Evolutionary conservation across 2,888 invertebrate species (phyloP).

Genomic region (Perithous albicinctus): DNA sequence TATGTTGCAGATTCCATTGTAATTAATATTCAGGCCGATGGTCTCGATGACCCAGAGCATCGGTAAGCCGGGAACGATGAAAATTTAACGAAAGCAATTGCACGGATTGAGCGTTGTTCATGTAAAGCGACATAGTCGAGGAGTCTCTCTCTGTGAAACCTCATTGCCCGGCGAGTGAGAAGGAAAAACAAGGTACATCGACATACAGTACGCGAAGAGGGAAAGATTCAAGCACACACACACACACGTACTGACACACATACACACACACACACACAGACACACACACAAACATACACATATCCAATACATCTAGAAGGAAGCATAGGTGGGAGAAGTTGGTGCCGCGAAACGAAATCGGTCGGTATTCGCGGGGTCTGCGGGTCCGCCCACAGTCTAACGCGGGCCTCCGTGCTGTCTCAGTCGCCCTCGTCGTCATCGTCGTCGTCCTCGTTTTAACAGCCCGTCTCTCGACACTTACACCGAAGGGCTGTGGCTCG

Average conservation of each 20-base stretch:
- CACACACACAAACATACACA: background rate
- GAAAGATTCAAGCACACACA: constrained; percentile 26
- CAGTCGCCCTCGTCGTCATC: constrained; percentile 48
- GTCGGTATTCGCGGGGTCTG: constrained; percentile 67
- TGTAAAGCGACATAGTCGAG: constrained; percentile 36
- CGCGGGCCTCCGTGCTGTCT: constrained; percentile 68
- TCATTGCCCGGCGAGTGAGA: constrained; percentile 16
- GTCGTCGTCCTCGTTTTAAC: constrained; percentile 24
- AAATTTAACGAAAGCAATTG: constrained; percentile 2
- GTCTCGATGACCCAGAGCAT: too few relatives aligned
- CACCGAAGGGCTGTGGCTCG: constrained; percentile 30
- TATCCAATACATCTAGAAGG: background rate
- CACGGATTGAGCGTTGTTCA: constrained; percentile 12
- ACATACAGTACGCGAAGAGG: constrained; percentile 34
- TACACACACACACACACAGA: background rate
- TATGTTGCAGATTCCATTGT: too few relatives aligned
- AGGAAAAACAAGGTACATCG: constrained; percentile 18
- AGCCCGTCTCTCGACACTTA: constrained; percentile 1
- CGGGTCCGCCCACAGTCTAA: constrained; percentile 70
- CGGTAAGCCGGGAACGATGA: background rate
- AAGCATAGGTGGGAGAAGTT: constrained; percentile 60
- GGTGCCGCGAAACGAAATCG: constrained; percentile 67
- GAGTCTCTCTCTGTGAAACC: constrained; percentile 18
- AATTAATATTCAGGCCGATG: too few relatives aligned
- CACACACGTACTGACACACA: background rate